Conservation (phyloP, 2,797 vertebrate species). For the Centropyge bicolor region DNA sequence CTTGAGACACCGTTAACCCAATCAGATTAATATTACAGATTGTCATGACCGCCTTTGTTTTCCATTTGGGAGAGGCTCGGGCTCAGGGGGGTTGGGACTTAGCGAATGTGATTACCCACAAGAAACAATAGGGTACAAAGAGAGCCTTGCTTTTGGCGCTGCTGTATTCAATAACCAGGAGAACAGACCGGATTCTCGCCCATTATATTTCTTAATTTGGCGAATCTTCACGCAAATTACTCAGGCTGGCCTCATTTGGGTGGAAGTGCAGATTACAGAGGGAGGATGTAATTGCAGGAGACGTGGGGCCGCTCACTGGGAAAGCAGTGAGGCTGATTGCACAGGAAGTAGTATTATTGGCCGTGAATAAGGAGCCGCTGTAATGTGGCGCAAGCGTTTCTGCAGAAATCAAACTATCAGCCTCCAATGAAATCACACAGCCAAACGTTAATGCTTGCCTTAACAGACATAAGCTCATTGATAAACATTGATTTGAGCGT, state of each 20-base stretch:
- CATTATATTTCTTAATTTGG: conserved; percentile 86
- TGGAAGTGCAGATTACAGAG: conserved; percentile 82
- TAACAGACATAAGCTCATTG: conserved; percentile 18
- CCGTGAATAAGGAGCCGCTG: conserved; percentile 68
- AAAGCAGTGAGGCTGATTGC: conserved; percentile 80
- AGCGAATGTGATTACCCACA: conserved; percentile 78
- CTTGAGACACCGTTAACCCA: conserved; percentile 78
- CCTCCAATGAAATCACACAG: conserved; percentile 13
- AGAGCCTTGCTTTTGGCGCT: conserved; percentile 76
- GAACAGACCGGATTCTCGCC: conserved; percentile 74
- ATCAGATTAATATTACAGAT: conserved; percentile 87
- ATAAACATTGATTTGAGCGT: conserved; percentile 37
- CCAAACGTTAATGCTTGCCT: conserved; percentile 21
- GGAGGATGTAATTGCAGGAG: conserved; percentile 80
- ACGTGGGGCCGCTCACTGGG: conserved; percentile 77
- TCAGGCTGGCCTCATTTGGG: conserved; percentile 78
- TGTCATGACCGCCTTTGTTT: conserved; percentile 80
- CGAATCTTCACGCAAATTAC: conserved; percentile 84
- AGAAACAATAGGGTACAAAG: conserved; percentile 76
- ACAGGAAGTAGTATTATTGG: conserved; percentile 82
- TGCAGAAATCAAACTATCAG: conserved; percentile 31
- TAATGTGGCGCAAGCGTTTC: conserved; percentile 46
- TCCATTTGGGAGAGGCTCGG: conserved; percentile 64
- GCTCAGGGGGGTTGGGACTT: conserved; percentile 51
- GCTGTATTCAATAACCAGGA: conserved; percentile 82